These are phyloP conservation scores for Torymus auratus DNA, from an alignment of 2,888 invertebrate species.

Conservation along the genomic window DNA sequence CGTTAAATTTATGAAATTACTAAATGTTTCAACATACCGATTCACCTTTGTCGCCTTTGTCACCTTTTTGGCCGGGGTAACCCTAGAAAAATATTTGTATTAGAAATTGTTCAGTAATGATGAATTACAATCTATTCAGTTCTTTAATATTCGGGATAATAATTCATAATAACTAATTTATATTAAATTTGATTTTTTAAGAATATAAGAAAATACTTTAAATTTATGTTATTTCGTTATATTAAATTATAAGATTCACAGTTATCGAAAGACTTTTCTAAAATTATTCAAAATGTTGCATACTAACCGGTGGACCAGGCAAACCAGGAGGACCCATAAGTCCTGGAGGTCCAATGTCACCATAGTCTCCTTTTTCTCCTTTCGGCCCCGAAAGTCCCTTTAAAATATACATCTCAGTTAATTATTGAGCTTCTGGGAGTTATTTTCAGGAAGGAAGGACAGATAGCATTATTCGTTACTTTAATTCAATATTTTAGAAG, in stretches of 20 bases:
- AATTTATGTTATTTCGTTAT: too few species aligned
- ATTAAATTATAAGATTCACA: too few species aligned
- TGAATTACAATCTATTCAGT: not conserved
- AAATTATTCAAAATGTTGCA: not conserved
- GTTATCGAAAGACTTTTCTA: too few species aligned
- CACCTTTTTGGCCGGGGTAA: constrained; percentile 92
- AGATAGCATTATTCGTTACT: too few species aligned
- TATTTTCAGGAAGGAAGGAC: too few species aligned
- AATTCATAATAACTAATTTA: too few species aligned
- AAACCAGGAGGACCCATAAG: constrained; percentile 94
- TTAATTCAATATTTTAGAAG: too few species aligned
- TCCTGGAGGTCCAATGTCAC: constrained; percentile 95
- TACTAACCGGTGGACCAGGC: constrained; percentile 79
- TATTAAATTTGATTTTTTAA: too few species aligned
- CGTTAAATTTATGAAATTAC: not conserved
- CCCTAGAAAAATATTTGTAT: constrained; percentile 77
- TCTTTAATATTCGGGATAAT: too few species aligned
- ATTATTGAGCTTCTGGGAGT: too few species aligned
- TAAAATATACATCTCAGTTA: not conserved
- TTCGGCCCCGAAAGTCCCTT: constrained; percentile 91
- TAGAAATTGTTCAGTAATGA: not conserved
- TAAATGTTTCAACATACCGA: constrained; percentile 83
- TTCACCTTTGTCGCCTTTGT: constrained; percentile 95
- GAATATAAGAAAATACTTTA: too few species aligned
- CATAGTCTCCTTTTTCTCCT: constrained; percentile 92